These are phyloP conservation scores for Pipistrellus pygmaeus DNA, from an alignment of 2,797 vertebrate genomes.

Conservation along the genomic window DNA sequence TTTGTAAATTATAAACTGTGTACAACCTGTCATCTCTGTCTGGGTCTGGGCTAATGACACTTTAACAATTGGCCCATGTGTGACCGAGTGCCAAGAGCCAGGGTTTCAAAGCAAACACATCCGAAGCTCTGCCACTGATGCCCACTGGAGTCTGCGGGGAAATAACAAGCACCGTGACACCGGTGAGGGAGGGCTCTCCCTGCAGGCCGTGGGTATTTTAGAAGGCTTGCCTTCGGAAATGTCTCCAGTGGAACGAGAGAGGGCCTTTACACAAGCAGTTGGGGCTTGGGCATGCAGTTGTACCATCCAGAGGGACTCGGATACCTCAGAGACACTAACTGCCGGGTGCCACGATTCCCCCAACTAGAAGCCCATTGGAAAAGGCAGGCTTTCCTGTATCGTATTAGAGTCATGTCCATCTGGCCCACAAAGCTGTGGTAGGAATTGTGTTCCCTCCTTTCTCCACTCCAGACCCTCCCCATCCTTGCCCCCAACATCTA, in stretches of 20 bases:
- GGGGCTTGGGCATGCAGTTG: neutral
- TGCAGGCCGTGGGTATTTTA: neutral
- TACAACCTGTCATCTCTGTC: constrained; percentile 80
- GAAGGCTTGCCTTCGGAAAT: neutral
- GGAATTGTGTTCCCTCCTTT: neutral
- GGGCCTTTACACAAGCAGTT: neutral
- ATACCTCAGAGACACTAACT: neutral
- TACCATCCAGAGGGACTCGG: too few species aligned
- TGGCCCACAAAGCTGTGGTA: neutral
- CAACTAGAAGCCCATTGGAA: neutral
- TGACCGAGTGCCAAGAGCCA: constrained; percentile 29
- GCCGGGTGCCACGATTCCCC: neutral
- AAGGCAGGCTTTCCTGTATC: neutral
- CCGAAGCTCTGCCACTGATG: constrained; percentile 2
- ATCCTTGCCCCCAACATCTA: neutral
- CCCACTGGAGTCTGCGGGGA: neutral
- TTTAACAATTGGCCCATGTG: constrained; percentile 58
- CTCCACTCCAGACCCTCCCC: neutral
- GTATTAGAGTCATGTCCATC: accelerated
- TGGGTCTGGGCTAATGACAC: constrained; percentile 67
- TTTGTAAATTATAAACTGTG: constrained; percentile 75
- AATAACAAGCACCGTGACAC: neutral
- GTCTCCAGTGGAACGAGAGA: neutral
- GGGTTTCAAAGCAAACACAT: constrained; percentile 14
- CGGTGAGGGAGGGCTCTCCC: neutral